A percentile compares a stretch with the other conserved stretches of the same genome.
These are phyloP conservation scores for Ornithorhynchus anatinus DNA, from an alignment of 2,113 vertebrate genomes.

Conservation along the genomic window DNA sequence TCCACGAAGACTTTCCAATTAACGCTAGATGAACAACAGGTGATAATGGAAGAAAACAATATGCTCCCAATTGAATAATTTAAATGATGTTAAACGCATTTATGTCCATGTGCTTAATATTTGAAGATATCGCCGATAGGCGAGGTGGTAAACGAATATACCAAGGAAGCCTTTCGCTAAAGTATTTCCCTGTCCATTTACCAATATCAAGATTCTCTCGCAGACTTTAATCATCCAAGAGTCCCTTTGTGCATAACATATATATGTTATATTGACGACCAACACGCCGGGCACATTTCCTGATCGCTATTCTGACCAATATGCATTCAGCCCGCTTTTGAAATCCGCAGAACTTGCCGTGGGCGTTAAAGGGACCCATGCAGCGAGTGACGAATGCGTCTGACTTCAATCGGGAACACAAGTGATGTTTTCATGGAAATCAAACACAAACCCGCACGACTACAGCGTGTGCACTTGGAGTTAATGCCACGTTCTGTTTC, in stretches of 20 bases:
- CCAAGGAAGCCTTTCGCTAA: too few species aligned
- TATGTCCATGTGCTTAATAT: too few species aligned
- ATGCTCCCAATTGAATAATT: too few species aligned
- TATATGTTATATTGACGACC: neutral
- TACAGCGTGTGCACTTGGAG: neutral
- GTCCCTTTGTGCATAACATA: neutral
- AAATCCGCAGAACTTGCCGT: neutral
- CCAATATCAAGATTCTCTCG: too few species aligned
- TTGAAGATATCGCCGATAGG: too few species aligned
- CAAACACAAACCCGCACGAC: neutral
- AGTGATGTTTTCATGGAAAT: neutral
- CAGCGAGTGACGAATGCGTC: neutral
- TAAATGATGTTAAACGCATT: too few species aligned
- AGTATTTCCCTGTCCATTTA: too few species aligned
- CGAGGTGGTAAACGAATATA: too few species aligned
- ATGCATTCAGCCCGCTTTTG: neutral
- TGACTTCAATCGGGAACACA: neutral
- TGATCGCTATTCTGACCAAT: neutral
- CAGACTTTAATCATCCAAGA: too few species aligned
- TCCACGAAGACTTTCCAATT: too few species aligned
- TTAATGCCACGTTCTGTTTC: neutral
- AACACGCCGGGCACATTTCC: neutral
- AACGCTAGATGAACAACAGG: too few species aligned
- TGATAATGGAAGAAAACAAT: too few species aligned
- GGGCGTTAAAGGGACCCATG: neutral